Base-by-base conservation (phyloP, 1,140 invertebrate species). In the Pachyrhynchus sulphureomaculatus region DNA sequence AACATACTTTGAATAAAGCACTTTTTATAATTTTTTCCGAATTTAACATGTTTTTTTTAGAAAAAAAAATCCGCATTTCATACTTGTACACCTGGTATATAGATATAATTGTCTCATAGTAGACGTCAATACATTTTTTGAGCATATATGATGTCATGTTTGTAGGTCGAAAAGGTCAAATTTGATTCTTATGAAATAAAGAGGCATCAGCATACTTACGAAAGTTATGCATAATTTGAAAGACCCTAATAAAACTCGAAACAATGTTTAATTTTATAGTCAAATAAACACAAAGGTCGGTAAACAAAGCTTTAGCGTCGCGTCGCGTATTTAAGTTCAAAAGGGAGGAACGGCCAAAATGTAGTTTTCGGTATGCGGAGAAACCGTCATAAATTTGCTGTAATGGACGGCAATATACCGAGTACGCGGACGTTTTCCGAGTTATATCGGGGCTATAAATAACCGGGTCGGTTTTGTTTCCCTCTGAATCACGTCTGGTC, bases 401-500 rank as follows among this genome's bases (percentile, higher is more conserved):
- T 55, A 55, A 55, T 55, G 52, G 52, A 55, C 39, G 24, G 52
- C 52, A 55, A 55, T 55, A 55, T 55, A 42, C 37, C 52, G 23
- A 17, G 52, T 55, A 23, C 49, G 49, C 49, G 12, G 49, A 53
- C 49, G 49, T 53, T 53, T 53, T 44, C 37, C 52, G 10, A 49
- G 47, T 49, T 49, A 49, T 49, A 49, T 49, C 47, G 32, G n/a
- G 47, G 26, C 47, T 49, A 49, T 49, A 49, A 49, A 49, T 49
- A 49, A 49, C 47, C 26, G 26, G 32, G 26, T 34, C 47, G 26
- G 47, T 34, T 49, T 49, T 49, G 47, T 53, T 53, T 53, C 49
- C 36, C 33, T 53, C 21, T 37, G 26, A 49, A 34, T 32, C 47
- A 49, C 47, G 42, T 26, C 21, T 18, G 24, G 21, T 23, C 26